phyloP scores from a whole-genome alignment of 2,113 vertebrate species.

The Excalfactoria chinensis region DNA sequence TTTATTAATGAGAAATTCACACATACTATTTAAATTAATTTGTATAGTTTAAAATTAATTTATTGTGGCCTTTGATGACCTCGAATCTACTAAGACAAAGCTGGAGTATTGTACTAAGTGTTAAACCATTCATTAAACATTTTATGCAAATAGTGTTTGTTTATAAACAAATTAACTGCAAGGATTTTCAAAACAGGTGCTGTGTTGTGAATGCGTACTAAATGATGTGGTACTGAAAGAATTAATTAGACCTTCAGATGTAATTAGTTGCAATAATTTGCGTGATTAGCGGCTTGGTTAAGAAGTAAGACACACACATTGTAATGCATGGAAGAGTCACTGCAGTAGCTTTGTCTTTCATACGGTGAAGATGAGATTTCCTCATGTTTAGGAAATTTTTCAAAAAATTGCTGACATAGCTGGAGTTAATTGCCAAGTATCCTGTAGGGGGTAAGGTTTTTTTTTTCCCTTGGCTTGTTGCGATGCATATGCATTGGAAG shows the following conservation, averaged over 20 bases:
- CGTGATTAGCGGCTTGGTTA: conserved; percentile 99
- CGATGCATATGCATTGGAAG: conserved; percentile 63
- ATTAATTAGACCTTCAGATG: conserved; percentile 99
- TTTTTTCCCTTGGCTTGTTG: conserved; percentile 60
- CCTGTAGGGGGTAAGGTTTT: conserved; percentile 74
- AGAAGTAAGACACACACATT: conserved; percentile 94
- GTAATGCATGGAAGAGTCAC: conserved; percentile 84
- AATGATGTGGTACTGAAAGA: conserved; percentile 99
- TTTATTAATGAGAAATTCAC: conserved; percentile 95
- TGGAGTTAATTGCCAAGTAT: conserved; percentile 87
- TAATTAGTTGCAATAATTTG: conserved; percentile 99
- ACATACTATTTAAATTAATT: conserved; percentile 87
- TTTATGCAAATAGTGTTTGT: conserved; percentile 96
- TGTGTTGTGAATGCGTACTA: conserved; percentile 95
- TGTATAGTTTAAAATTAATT: conserved; percentile 89
- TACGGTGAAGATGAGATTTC: conserved; percentile 79
- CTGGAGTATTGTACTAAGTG: conserved; percentile 82
- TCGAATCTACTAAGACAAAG: conserved; percentile 83
- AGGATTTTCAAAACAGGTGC: conserved; percentile 98
- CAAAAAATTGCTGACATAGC: conserved; percentile 90
- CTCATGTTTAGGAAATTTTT: conserved; percentile 85
- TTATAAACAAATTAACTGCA: conserved; percentile 99
- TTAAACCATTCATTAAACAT: conserved; percentile 94
- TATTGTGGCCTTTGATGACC: conserved; percentile 84
- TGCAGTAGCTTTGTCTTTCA: conserved; percentile 82